Base-by-base conservation (phyloP, 35 echinoderm and acorn worm genomes). In the Diadema setosum region DNA sequence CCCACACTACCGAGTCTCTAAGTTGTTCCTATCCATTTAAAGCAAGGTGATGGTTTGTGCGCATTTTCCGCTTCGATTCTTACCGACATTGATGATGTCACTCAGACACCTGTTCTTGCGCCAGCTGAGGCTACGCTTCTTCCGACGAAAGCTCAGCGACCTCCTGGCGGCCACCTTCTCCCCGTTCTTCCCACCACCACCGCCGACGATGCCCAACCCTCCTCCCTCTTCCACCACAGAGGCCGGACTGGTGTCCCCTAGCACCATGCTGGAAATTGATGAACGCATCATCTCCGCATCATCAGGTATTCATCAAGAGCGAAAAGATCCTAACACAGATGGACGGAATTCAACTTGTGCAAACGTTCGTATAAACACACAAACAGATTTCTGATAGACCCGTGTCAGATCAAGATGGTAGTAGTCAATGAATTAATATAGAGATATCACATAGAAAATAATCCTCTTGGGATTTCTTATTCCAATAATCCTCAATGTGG, bases 1-100 rank as follows among this genome's bases (percentile, higher is more conserved):
- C n/a, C n/a, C n/a, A n/a, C n/a, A n/a, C n/a, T n/a, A n/a, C n/a
- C n/a, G n/a, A n/a, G n/a, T n/a, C n/a, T n/a, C n/a, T n/a, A n/a
- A n/a, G n/a, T n/a, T n/a, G n/a, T n/a, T n/a, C n/a, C n/a, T n/a
- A n/a, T n/a, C n/a, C n/a, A n/a, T n/a, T n/a, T n/a, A n/a, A n/a
- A n/a, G n/a, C n/a, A n/a, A n/a, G n/a, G n/a, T n/a, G n/a, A n/a
- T n/a, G n/a, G n/a, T n/a, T n/a, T n/a, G n/a, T n/a, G n/a, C n/a
- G n/a, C n/a, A n/a, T n/a, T n/a, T n/a, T n/a, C n/a, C n/a, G n/a
- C 41, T 48, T 14, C 37, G 63, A 46, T 60, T 29, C 88, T 90
- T 90, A 90, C 88, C 88, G 59, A 67, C 82, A 45, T 58, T 83
- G 57, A 90, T 83, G 36, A 90, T 90, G 18, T 90, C 88, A 70